Base-by-base conservation (phyloP, 2,888 invertebrate genomes). In the Polia nebulosa region DNA sequence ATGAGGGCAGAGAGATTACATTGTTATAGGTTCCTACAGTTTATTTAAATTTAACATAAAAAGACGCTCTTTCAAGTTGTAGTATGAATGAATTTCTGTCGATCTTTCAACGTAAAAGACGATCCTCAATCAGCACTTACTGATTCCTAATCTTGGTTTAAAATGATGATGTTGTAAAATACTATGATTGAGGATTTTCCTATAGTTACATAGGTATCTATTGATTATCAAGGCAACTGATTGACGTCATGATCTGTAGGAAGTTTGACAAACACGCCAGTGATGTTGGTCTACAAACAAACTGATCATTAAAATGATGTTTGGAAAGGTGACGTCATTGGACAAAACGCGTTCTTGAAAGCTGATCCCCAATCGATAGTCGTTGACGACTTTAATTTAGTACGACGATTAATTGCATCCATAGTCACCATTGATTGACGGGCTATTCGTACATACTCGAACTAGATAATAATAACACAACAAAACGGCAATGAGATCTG, bases 291-390 rank as follows among this genome's bases (percentile, higher is more conserved):
- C 22, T 51, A 36, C 55, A 72, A 71, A 36, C 55, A 72, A 71
- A 72, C 63, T 63, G 64, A 63, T 71, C 73, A 56, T 51, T 71
- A 56, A 55, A 72, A 36, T 36, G 29, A 49, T 63, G 72, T 39
- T 63, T 36, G 15, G 17, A 63, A 56, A 63, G 3, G 20, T 44
- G 47, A 71, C 55, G 60, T 51, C 22, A 49, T 22, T 1, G 22
- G 25, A 27, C 25, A 27, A 41, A 56, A 62, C 13, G 25, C 8
- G 62, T 17, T 53, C 34, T 61, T 72, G 53, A 62, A 44, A 62
- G 41, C 13, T 34, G 29, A 60, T 59, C n/a, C n/a, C 22, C 44
- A 44, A 29, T 59, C 34, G 15, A 58, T 34, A n/a, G 41, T 6
- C 8, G 34, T 29, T 70, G 39, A 57, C n/a, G 44, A 53, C n/a